Evolutionary conservation across 2,888 invertebrate genomes (phyloP).

Genomic region (Aethes cnicana): DNA sequence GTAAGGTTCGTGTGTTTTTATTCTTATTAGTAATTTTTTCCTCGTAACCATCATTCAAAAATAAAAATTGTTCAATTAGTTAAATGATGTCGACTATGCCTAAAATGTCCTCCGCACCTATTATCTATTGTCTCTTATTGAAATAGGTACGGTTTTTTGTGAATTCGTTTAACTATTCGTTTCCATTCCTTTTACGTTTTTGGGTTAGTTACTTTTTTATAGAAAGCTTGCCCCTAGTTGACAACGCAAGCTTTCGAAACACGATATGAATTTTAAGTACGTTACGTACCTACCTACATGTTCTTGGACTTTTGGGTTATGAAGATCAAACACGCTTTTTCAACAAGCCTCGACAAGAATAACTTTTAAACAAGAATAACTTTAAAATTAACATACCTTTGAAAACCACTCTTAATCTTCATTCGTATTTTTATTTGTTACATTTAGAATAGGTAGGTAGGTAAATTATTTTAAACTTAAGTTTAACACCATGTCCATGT

Average conservation of each 20-base stretch:
- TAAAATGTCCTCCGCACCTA: constrained; percentile 65
- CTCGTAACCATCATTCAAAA: no score
- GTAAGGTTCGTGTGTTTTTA: no score
- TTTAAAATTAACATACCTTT: no score
- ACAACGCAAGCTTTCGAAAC: constrained; percentile 53
- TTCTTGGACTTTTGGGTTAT: constrained; percentile 38
- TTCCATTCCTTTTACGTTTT: constrained; percentile 47
- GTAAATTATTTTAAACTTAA: no score
- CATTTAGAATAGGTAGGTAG: constrained; percentile 1
- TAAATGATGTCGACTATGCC: constrained; percentile 40
- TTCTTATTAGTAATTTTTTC: no score
- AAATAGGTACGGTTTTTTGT: constrained; percentile 66
- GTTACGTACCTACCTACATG: constrained; percentile 55
- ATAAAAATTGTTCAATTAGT: no score
- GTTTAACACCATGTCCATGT: no score
- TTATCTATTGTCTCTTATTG: constrained; percentile 68
- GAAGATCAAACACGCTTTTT: constrained; percentile 11
- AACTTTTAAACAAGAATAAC: no score
- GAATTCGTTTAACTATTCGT: constrained; percentile 64
- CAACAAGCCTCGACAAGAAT: constrained; percentile 19
- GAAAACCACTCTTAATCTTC: constrained; percentile 10
- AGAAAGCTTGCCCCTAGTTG: constrained; percentile 64
- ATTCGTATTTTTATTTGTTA: constrained; percentile 12
- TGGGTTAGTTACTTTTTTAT: constrained; percentile 56
- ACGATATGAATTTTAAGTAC: constrained; percentile 79